Percentiles rank a stretch among this genome's conserved stretches.
Evolutionary conservation across 2,888 invertebrate species (phyloP).

Genomic region (Cephus spinipes): DNA sequence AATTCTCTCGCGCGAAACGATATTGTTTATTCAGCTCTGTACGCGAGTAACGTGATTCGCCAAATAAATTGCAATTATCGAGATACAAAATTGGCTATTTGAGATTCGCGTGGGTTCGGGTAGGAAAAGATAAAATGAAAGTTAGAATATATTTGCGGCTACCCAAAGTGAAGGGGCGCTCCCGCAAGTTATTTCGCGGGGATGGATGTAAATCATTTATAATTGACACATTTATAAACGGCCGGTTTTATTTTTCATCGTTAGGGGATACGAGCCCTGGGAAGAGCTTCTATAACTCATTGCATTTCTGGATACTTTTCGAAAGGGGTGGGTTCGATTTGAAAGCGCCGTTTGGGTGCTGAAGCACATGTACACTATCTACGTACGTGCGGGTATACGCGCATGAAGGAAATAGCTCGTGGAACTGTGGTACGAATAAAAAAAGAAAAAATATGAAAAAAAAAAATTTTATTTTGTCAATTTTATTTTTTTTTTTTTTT

Average conservation of each 20-base stretch:
- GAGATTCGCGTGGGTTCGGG: too few species aligned
- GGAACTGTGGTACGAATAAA: neutral
- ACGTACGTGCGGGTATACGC: too few species aligned
- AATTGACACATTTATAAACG: slow-evolving; percentile 34
- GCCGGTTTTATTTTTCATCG: slow-evolving; percentile 26
- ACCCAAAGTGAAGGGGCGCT: neutral
- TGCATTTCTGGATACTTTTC: neutral
- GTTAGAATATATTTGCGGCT: neutral
- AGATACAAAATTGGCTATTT: neutral
- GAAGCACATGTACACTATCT: neutral
- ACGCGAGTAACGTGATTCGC: too few species aligned
- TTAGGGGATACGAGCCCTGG: slow-evolving; percentile 12
- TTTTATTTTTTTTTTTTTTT: neutral
- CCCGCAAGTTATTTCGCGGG: neutral
- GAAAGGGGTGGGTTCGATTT: neutral
- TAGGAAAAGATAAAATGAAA: neutral
- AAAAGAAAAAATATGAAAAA: neutral
- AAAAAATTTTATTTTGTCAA: neutral
- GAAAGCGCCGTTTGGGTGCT: neutral
- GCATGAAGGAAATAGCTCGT: neutral
- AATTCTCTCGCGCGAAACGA: too few species aligned
- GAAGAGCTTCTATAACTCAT: slow-evolving; percentile 1
- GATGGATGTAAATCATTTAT: slow-evolving; percentile 29
- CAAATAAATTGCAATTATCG: neutral
- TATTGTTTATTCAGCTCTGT: too few species aligned